Evolutionary conservation across 2,113 vertebrate genomes (phyloP), one percentile per base, ranked within the genome.

Genomic region (Scortum barcoo): DNA sequence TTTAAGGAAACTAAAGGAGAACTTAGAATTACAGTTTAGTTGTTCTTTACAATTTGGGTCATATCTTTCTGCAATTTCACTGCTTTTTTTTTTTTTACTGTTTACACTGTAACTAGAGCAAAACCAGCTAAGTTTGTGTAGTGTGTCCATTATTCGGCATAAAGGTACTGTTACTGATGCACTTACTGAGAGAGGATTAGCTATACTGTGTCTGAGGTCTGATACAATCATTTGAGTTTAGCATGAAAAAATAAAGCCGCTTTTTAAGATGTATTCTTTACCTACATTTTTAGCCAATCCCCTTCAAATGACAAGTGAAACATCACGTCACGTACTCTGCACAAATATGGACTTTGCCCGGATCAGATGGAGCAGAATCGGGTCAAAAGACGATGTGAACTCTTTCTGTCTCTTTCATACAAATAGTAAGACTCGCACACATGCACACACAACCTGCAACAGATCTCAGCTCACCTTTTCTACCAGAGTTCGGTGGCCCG

Each of bases 401-500:
- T 84, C 33, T 72, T 30, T 63, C 60, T 50, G 67, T 73, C 78
- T 71, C 58, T 40, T 56, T 50, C 71, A 69, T 20, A 48, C 76
- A 79, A 57, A 62, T 79, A 62, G 16, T 86, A 65, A 58, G 72
- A 66, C 38, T 46, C 53, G 54, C 76, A 80, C 36, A 2, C 87
- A 78, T 83, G 76, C 89, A 75, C 83, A 86, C 77, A 80, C 62
- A 81, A 69, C 87, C 51, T 57, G 33, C 83, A 96, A 72, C 85
- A 91, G 95, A 96, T 95, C 96, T 96, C 91, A 91, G 95, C 98
- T 99, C 97, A 99, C 98, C 98, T 98, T 97, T 99, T 96, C 96
- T 96, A 81, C 97, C 98, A 0, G 98, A 97, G 93, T 96, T 98
- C 86, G 96, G 95, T 80, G 97, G 97, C 93, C 96, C 97, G 14